Evolutionary conservation across 2,888 invertebrate genomes (phyloP), one percentile per base, ranked within the genome.

Genomic region (Drosophila anomalata): DNA sequence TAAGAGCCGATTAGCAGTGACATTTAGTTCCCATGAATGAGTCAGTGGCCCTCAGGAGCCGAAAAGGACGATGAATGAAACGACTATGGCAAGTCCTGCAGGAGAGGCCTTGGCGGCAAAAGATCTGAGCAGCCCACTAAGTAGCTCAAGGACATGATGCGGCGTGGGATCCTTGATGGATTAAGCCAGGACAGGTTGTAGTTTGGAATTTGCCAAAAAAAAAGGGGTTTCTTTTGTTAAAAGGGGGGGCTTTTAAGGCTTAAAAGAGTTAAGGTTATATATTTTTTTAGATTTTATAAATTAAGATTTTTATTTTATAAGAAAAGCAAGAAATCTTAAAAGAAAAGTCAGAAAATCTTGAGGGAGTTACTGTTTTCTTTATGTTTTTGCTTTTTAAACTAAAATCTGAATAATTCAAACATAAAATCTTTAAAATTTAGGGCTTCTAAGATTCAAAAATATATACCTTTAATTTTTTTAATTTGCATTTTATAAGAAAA

Each of bases 1-100:
- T 82, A 82, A 71, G 57, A 42, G 61, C 57, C 73, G 73, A 73
- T 73, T 73, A 73, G 42, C 55, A 48, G 39, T 59, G 66, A 65
- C 65, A 63, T 63, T 65, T 36, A 46, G 72, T 63, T 81, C 82
- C 79, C 83, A 86, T 85, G 76, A 84, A 81, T 82, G 79, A 75
- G 68, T 14, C 24, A 29, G 14, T 36, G 36, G 29, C 36, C 36
- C 17, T 20, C 41, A 20, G 46, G 22, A 22, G 29, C 20, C 29
- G 17, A 26, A 17, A 31, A 3, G 3, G 8, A 7, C n/a, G 20
- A 39, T 57, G 48, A 57, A 44, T 46, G 52, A 53, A 51, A 47
- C 50, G 29, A 29, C 8, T 1, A 17, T 17, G 17, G 17, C 17
- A 29, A 29, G 29, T 29, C 47, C 48, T 14, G 46, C 36, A 42